These are phyloP conservation scores for Paracanthobrama guichenoti DNA, from an alignment of 2,113 vertebrate species.

Conservation along the genomic window DNA sequence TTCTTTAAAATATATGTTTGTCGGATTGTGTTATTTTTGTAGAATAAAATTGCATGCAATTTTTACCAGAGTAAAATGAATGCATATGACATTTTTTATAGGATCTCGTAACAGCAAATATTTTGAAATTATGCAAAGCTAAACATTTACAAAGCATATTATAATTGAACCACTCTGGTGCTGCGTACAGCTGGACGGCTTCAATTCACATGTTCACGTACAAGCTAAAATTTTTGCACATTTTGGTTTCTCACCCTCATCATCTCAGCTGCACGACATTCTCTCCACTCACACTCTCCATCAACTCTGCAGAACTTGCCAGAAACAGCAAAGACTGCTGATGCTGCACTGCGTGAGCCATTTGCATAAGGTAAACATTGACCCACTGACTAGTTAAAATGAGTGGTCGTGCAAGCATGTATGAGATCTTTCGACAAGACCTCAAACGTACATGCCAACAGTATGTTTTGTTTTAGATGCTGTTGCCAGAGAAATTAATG, in stretches of 20 bases:
- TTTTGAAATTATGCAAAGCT: no score
- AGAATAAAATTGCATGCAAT: neutral
- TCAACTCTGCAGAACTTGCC: neutral
- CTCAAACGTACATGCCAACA: constrained; percentile 15
- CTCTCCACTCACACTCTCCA: neutral
- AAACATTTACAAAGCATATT: no score
- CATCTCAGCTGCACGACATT: neutral
- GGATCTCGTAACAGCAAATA: no score
- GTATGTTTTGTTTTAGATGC: constrained; percentile 48
- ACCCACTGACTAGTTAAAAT: constrained; percentile 22
- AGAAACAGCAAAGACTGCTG: constrained; percentile 34
- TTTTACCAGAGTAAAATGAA: neutral
- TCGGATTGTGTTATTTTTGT: neutral
- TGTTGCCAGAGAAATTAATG: constrained; percentile 35
- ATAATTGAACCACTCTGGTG: no score
- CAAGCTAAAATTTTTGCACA: neutral
- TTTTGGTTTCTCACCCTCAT: neutral
- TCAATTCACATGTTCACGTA: neutral
- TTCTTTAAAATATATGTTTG: neutral
- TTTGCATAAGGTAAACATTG: constrained; percentile 34
- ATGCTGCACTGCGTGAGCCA: neutral
- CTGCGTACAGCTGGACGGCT: no score
- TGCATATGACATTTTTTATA: neutral
- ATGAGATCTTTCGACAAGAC: constrained; percentile 33
- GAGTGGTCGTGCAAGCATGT: constrained; percentile 11